Evolutionary conservation across 2,113 vertebrate genomes (phyloP).

Genomic region (Aegotheles bennettii): DNA sequence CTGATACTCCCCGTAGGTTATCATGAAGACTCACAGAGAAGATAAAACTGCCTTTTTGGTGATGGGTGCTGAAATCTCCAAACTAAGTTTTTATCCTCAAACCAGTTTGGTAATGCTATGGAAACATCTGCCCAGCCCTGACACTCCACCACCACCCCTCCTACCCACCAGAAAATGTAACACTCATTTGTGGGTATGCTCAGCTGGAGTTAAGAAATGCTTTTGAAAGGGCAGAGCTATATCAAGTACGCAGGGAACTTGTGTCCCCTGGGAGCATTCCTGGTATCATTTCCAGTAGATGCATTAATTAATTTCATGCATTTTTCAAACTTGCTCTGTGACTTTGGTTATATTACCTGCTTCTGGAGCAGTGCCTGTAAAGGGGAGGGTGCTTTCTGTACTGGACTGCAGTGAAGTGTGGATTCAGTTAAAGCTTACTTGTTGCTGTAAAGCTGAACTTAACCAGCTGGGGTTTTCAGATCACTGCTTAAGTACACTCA

Average conservation of each 20-base stretch:
- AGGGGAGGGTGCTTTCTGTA: not conserved
- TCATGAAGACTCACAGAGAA: not conserved
- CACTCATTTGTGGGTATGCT: not conserved
- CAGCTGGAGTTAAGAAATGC: not conserved
- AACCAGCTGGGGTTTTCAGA: not conserved
- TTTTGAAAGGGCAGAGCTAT: not conserved
- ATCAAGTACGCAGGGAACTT: not conserved
- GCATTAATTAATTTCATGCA: not conserved
- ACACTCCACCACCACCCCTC: no score
- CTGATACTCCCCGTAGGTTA: fast-evolving
- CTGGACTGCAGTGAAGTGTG: not conserved
- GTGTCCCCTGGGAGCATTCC: not conserved
- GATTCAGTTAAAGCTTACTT: not conserved
- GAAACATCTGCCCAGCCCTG: not conserved
- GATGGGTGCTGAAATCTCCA: not conserved
- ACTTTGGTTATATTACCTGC: not conserved
- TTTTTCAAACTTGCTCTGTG: not conserved
- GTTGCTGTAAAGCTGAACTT: not conserved
- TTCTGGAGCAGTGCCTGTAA: not conserved
- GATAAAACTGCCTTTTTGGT: not conserved
- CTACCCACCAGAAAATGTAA: no score
- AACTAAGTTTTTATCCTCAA: not conserved
- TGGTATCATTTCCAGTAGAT: not conserved
- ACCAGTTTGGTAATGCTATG: not conserved
- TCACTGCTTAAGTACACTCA: not conserved